phyloP scores from a whole-genome alignment of 2,113 vertebrate genomes.

The Actinemys pallida region DNA sequence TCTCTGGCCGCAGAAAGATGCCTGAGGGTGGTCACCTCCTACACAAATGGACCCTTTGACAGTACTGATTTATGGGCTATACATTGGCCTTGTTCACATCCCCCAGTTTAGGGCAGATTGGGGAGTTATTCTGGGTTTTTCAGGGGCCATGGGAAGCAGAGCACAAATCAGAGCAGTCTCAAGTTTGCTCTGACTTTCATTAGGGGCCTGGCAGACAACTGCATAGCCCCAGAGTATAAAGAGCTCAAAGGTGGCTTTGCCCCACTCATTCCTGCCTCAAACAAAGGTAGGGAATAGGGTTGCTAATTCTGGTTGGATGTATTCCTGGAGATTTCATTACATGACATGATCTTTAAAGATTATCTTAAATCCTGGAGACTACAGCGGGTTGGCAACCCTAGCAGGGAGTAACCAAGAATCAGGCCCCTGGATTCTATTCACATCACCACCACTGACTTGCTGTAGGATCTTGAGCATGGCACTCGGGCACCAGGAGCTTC shows the following conservation, averaged over 20 bases:
- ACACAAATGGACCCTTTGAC: background rate
- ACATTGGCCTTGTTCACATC: background rate
- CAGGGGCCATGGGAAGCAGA: background rate
- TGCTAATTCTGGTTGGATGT: too few species aligned
- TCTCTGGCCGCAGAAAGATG: background rate
- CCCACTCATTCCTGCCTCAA: background rate
- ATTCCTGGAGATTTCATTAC: too few species aligned
- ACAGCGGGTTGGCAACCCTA: too few species aligned
- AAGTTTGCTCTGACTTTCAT: background rate
- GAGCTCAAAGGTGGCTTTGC: background rate
- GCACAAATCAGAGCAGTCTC: background rate
- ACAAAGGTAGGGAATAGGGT: background rate
- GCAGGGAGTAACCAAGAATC: background rate
- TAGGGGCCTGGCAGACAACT: background rate
- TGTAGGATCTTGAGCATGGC: background rate
- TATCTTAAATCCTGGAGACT: too few species aligned
- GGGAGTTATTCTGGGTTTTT: background rate
- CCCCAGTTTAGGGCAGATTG: background rate
- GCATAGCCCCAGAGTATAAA: background rate
- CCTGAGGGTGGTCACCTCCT: background rate
- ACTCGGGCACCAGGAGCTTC: background rate
- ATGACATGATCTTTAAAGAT: too few species aligned
- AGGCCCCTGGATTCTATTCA: background rate
- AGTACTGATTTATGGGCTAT: background rate
- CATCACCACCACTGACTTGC: background rate